Evolutionary conservation across 2,888 invertebrate genomes (phyloP).

Genomic region (Hypolimnas misippus): DNA sequence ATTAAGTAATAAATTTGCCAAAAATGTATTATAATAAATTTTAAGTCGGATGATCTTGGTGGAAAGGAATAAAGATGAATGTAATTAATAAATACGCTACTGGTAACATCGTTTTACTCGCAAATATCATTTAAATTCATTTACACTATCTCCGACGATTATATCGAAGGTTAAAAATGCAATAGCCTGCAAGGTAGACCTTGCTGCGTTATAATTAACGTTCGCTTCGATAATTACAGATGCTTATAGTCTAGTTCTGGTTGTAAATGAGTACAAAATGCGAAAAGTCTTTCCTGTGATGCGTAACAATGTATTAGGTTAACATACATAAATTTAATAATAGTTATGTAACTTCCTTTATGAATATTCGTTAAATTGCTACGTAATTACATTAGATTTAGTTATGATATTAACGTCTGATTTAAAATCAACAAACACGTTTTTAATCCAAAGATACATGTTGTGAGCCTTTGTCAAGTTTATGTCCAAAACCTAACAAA

Average conservation of each 20-base stretch:
- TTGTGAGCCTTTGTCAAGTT: too few relatives aligned
- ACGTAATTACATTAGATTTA: too few relatives aligned
- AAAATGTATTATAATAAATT: background rate
- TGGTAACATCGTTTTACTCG: background rate
- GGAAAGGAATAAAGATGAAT: background rate
- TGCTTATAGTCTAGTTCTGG: constrained; percentile 4
- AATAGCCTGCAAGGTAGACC: constrained; percentile 29
- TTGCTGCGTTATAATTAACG: constrained; percentile 31
- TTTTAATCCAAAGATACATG: too few relatives aligned
- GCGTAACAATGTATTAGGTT: too few relatives aligned
- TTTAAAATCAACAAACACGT: too few relatives aligned
- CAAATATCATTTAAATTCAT: constrained; percentile 13
- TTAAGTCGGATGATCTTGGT: background rate
- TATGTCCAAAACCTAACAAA: too few relatives aligned
- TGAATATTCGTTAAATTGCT: too few relatives aligned
- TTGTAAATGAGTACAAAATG: background rate
- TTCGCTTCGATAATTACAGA: constrained; percentile 10
- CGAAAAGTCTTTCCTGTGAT: background rate
- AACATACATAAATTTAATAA: too few relatives aligned
- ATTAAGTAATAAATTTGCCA: background rate
- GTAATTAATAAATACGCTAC: background rate
- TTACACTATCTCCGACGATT: constrained; percentile 24
- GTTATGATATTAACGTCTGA: too few relatives aligned
- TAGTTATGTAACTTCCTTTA: too few relatives aligned
- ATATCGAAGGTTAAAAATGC: constrained; percentile 25